phyloP scores from a whole-genome alignment of 2,888 invertebrate genomes.

The Leucoptera coffeella region DNA sequence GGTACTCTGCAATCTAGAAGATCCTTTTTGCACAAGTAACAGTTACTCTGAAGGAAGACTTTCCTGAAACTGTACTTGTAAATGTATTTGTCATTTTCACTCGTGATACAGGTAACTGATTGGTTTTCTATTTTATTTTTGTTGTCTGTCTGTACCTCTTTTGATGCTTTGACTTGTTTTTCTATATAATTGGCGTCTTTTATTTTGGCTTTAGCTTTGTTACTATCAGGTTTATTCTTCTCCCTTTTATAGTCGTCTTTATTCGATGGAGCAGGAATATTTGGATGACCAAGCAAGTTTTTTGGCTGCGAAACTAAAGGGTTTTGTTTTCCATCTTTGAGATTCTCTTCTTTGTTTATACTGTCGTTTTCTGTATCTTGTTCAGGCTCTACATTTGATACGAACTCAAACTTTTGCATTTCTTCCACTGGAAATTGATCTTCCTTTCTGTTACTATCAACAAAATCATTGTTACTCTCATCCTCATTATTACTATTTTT shows the following conservation, averaged over 20 bases:
- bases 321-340: slow-evolving; percentile 12
- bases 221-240: slow-evolving; percentile 36
- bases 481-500: too few relatives aligned
- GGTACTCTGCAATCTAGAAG: slow-evolving; percentile 19
- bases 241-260: slow-evolving; percentile 44
- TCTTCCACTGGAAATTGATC: slow-evolving; percentile 3
- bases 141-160: slow-evolving; percentile 24
- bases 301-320: slow-evolving; percentile 36
- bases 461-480: too few relatives aligned
- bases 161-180: slow-evolving; percentile 14
- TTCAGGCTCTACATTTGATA: too few relatives aligned
- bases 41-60: slow-evolving; percentile 56
- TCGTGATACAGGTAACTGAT: slow-evolving; percentile 22
- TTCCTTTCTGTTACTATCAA: too few relatives aligned
- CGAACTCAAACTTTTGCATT: slow-evolving; percentile 6
- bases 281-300: slow-evolving; percentile 48
- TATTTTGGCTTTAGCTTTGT: slow-evolving; percentile 34
- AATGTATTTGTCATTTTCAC: slow-evolving; percentile 55
- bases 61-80: slow-evolving; percentile 61
- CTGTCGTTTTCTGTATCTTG: slow-evolving; percentile 19
- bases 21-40: slow-evolving; percentile 43
- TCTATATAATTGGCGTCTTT: slow-evolving; percentile 28
- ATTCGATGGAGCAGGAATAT: slow-evolving; percentile 50
- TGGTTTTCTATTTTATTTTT: slow-evolving; percentile 15
- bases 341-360: slow-evolving; percentile 11